Evolutionary conservation across 2,888 invertebrate genomes (phyloP).

Genomic region (Cotesia congregata): DNA sequence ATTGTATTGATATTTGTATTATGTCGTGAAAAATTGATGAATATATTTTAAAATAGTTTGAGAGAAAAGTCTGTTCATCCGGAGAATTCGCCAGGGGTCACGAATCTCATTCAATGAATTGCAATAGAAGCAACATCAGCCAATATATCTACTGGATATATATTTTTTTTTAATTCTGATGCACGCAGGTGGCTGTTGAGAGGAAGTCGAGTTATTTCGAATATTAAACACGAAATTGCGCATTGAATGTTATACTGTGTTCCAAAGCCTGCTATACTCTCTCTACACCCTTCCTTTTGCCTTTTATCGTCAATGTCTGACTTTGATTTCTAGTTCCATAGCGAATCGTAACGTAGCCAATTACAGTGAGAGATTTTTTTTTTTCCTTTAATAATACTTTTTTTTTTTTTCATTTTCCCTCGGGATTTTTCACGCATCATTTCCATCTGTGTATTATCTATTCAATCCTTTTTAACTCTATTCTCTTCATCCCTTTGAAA

Average conservation of each 20-base stretch:
- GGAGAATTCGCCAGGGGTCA: constrained; percentile 19
- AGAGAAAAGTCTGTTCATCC: constrained; percentile 4
- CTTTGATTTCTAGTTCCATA: constrained; percentile 18
- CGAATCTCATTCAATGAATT: constrained; percentile 31
- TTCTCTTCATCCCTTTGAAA: constrained; percentile 10
- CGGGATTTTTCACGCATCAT: constrained; percentile 17
- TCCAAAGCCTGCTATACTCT: neutral
- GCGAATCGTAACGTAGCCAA: constrained; percentile 7
- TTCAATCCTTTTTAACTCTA: constrained; percentile 11
- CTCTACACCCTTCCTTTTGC: neutral
- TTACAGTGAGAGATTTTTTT: constrained; percentile 5
- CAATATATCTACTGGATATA: constrained; percentile 17
- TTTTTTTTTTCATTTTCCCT: constrained; percentile 1
- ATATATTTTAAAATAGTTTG: neutral
- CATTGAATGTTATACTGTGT: constrained; percentile 50
- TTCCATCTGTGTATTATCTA: neutral
- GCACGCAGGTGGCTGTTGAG: constrained; percentile 22
- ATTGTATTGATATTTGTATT: neutral
- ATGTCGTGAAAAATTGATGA: neutral
- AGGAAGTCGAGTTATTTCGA: constrained; percentile 63
- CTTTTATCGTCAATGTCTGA: constrained; percentile 5
- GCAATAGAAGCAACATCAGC: constrained; percentile 17
- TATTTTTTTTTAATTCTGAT: constrained; percentile 18
- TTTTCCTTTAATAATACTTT: neutral
- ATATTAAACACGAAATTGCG: constrained; percentile 63